Evolutionary conservation across 2,797 vertebrate genomes (phyloP).

Genomic region (Poecilia wingei): DNA sequence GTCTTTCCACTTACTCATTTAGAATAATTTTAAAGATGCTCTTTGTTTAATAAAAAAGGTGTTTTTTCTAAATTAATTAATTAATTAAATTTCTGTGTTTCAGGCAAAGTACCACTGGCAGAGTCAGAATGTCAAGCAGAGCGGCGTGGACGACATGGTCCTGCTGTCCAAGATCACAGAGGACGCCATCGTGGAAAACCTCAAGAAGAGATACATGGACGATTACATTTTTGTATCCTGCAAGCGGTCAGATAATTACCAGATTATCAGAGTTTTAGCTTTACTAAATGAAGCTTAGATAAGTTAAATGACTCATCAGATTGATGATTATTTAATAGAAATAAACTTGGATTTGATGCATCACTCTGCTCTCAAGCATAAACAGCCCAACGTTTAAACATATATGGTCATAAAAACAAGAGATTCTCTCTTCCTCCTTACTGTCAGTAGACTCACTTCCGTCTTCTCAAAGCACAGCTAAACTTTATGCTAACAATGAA

Average conservation of each 20-base stretch:
- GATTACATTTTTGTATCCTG: constrained; percentile 98
- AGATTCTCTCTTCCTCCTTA: constrained; percentile 70
- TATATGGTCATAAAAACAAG: constrained; percentile 43
- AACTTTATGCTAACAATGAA: constrained; percentile 31
- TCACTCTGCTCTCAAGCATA: not conserved
- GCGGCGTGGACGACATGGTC: constrained; percentile 98
- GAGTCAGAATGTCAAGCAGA: constrained; percentile 98
- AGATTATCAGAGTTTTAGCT: not conserved
- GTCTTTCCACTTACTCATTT: not conserved
- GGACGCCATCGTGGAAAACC: constrained; percentile 94
- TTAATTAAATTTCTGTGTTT: not conserved
- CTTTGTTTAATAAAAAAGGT: not conserved
- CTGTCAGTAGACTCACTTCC: constrained; percentile 53
- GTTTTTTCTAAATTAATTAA: not conserved
- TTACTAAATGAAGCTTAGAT: not conserved
- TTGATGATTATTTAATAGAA: not conserved
- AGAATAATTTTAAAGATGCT: not conserved
- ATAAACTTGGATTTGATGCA: not conserved
- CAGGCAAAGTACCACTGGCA: constrained; percentile 98
- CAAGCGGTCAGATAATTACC: not conserved
- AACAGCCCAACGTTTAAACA: constrained; percentile 13
- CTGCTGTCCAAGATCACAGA: constrained; percentile 94
- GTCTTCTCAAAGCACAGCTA: constrained; percentile 55
- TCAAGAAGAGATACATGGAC: constrained; percentile 95
- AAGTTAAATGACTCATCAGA: not conserved